Conservation (phyloP, 1,140 invertebrate species). For the Belonocnema kinseyi region DNA sequence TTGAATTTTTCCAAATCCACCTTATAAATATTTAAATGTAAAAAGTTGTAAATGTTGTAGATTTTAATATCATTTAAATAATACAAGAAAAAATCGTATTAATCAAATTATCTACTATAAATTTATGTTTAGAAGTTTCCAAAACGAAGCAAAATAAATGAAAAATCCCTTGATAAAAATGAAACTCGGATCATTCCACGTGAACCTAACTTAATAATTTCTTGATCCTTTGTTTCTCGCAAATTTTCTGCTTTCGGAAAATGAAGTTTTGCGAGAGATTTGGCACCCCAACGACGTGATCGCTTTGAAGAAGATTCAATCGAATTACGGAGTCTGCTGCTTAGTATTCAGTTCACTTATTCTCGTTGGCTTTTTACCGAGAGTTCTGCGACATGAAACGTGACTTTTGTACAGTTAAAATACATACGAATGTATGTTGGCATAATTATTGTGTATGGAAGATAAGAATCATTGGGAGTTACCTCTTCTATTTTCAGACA, state of each 20-base stretch:
- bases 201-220: constrained; percentile 21
- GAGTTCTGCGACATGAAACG: constrained; percentile 14
- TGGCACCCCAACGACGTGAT: constrained; percentile 1
- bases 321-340: constrained; percentile 18
- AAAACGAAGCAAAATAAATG: neutral
- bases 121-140: too few species aligned
- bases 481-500: too few species aligned
- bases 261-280: constrained; percentile 22
- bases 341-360: constrained; percentile 6
- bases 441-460: neutral
- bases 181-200: neutral
- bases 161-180: neutral
- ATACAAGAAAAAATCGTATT: too few species aligned
- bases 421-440: neutral
- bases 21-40: too few species aligned
- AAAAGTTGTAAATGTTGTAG: too few species aligned
- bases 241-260: neutral
- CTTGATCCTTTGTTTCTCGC: constrained; percentile 9
- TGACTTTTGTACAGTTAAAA: neutral
- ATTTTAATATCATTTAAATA: too few species aligned
- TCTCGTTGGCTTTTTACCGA: constrained; percentile 22
- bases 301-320: neutral
- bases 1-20: too few species aligned
- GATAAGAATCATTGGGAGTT: too few species aligned
- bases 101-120: too few species aligned